Evolutionary conservation across 1,140 invertebrate species (phyloP), one percentile per base, ranked within the genome.

Genomic region (Drosophila albomicans): DNA sequence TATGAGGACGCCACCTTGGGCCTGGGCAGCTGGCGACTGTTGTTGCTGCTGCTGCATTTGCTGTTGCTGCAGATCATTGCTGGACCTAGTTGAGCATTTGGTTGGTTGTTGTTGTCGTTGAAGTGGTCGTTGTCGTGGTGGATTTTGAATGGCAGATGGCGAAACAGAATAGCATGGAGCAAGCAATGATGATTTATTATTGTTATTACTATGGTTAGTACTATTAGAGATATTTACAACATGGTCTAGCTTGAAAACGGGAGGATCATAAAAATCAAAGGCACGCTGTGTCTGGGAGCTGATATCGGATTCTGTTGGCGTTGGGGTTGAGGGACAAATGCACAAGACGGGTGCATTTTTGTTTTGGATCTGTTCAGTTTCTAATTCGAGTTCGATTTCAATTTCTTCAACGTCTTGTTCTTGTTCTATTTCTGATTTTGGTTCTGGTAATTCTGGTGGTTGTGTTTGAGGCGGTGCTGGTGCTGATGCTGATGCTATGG

Each of bases 171-270:
- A 78, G 75, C 70, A 82, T 82, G 90, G 90, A 90, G 86, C 90
- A 91, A 91, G 90, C 90, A 91, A 87, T 91, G 89, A 90, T 81
- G 86, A 81, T 75, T 84, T 72, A 87, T 90, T 89, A 91, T 89
- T 84, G 66, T 81, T 79, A 77, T 91, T 82, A 88, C 88, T 80
- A 85, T 88, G 88, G 75, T 91, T 91, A 91, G 89, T 91, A 88
- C 85, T 88, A 91, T 82, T 82, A 89, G 70, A 82, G 43, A 82
- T 86, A 91, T 89, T 79, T 86, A 91, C 79, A 91, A 68, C 78
- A 80, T 75, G 88, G 68, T 85, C 85, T 86, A 90, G 57, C 68
- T 65, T 43, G 52, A 75, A 70, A 25, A 5, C 2, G 62, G 66
- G 59, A 5, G 65, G 71, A 62, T 74, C 71, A 62, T 65, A 52